Percentiles rank a stretch among this genome's conserved stretches.
Evolutionary conservation across 1,140 invertebrate genomes (phyloP).

Genomic region (Ladona fulva): DNA sequence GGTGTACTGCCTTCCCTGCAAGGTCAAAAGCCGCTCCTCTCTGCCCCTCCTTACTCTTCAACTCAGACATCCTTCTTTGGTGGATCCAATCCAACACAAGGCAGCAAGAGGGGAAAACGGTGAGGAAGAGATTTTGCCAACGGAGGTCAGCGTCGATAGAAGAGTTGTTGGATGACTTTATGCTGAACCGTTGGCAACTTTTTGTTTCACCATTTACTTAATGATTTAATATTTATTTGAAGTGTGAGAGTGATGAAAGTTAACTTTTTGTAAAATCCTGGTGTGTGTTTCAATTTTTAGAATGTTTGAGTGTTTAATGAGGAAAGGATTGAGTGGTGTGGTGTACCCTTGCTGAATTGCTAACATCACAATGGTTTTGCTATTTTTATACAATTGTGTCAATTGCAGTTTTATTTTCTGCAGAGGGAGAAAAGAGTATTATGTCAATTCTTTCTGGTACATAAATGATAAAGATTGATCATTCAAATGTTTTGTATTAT

Average conservation of each 20-base stretch:
- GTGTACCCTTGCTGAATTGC: too few relatives aligned
- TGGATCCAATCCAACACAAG: neutral
- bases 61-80: neutral
- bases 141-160: neutral
- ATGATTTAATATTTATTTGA: neutral
- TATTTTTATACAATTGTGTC: too few relatives aligned
- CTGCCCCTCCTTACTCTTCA: neutral
- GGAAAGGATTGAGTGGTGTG: too few relatives aligned
- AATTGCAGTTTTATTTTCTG: too few relatives aligned
- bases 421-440: too few relatives aligned
- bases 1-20: neutral
- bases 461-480: too few relatives aligned
- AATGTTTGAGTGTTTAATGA: too few relatives aligned
- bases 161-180: neutral
- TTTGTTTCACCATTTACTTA: neutral
- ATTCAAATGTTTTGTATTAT: too few relatives aligned
- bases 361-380: too few relatives aligned
- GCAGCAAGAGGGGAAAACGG: neutral
- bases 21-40: neutral
- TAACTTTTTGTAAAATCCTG: neutral
- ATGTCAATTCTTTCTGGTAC: too few relatives aligned
- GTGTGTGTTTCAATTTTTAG: too few relatives aligned
- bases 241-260: neutral
- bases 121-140: neutral
- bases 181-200: neutral